These are phyloP conservation scores for Dendrolimus punctatus DNA, from an alignment of 1,140 invertebrate species.

Conservation along the genomic window DNA sequence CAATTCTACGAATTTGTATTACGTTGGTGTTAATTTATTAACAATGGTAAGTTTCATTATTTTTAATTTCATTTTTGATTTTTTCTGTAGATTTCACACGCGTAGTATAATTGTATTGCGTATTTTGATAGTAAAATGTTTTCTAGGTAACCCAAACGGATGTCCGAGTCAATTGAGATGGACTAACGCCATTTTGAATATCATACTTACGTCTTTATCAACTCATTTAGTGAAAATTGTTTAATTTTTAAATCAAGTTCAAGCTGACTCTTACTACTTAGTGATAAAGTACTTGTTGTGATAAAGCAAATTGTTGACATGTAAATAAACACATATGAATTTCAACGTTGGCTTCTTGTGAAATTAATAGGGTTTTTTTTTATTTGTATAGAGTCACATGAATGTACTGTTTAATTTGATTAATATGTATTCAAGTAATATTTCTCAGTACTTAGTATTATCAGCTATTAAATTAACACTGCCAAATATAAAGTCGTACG, in stretches of 20 bases:
- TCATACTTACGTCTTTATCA: conserved; percentile 43
- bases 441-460: conserved; percentile 35
- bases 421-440: conserved; percentile 5
- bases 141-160: conserved; percentile 71
- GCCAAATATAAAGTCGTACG: conserved; percentile 46
- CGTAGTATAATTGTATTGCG: conserved; percentile 23
- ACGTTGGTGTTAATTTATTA: conserved; percentile 54
- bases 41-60: conserved; percentile 56
- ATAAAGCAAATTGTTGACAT: conserved; percentile 58
- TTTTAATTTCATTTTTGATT: conserved; percentile 28
- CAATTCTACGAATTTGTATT: conserved; percentile 28
- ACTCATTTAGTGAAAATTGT: conserved; percentile 32
- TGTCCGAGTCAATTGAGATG: conserved; percentile 56
- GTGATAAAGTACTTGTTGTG: conserved; percentile 48
- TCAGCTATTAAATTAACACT: conserved; percentile 61
- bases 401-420: too few relatives aligned
- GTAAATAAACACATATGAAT: conserved; percentile 32
- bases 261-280: conserved; percentile 61
- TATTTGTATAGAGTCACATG: background rate
- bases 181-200: conserved; percentile 54
- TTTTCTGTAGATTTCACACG: conserved; percentile 32
- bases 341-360: conserved; percentile 18
- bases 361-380: conserved; percentile 16
- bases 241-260: conserved; percentile 38
- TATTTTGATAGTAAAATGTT: conserved; percentile 59